These are phyloP conservation scores for Melitaea athalia DNA, from an alignment of 2,888 invertebrate genomes.

Conservation along the genomic window DNA sequence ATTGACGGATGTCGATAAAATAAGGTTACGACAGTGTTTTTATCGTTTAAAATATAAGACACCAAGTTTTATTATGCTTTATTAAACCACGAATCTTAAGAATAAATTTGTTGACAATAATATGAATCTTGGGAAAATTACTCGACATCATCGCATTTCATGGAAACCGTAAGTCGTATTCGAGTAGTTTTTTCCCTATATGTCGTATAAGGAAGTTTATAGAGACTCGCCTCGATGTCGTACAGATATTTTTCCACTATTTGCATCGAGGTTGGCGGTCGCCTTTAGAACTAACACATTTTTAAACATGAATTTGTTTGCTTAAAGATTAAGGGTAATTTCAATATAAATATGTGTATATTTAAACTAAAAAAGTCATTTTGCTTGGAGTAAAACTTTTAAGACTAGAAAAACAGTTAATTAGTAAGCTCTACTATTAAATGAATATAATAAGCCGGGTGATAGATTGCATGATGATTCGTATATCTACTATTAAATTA, in stretches of 20 bases:
- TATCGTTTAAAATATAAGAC: conserved; percentile 1
- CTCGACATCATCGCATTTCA: conserved; percentile 47
- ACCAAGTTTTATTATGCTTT: not conserved
- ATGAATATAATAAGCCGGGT: not conserved
- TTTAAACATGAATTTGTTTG: no score
- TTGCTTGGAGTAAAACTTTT: no score
- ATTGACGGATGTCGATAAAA: conserved; percentile 9
- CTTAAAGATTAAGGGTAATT: no score
- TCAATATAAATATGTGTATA: no score
- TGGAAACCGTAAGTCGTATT: conserved; percentile 57
- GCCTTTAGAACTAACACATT: not conserved
- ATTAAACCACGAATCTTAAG: not conserved
- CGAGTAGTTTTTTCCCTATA: conserved; percentile 53
- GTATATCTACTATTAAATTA: not conserved
- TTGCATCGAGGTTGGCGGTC: conserved; percentile 1
- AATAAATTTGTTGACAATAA: conserved; percentile 20
- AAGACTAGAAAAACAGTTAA: no score
- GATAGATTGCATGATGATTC: not conserved
- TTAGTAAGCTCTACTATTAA: not conserved
- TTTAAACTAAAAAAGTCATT: no score
- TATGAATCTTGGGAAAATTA: conserved; percentile 43
- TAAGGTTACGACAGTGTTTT: not conserved
- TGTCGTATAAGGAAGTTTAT: conserved; percentile 58
- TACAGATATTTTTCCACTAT: conserved; percentile 8
- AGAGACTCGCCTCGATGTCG: conserved; percentile 21